Conservation (phyloP, 2,797 vertebrate genomes). For the Apogon talboti region DNA sequence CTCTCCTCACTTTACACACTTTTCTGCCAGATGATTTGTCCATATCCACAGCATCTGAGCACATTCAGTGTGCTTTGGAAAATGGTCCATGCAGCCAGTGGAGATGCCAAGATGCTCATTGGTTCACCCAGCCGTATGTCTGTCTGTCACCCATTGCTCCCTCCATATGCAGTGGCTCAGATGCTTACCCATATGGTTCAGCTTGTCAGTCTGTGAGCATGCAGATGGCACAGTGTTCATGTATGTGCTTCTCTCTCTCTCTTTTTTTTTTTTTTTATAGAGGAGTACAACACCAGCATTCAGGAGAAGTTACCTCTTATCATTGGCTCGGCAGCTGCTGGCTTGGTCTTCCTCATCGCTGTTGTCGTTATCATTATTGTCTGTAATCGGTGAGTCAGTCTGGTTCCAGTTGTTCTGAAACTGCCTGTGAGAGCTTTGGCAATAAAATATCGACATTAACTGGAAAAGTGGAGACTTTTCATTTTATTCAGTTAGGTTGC, state of each 20-base stretch:
- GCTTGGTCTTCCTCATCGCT: constrained; percentile 95
- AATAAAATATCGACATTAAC: constrained; percentile 2
- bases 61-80: constrained; percentile 63
- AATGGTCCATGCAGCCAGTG: constrained; percentile 52
- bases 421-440: constrained; percentile 1
- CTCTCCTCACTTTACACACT: constrained; percentile 67
- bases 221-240: constrained; percentile 35
- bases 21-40: constrained; percentile 78
- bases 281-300: constrained; percentile 96
- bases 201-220: constrained; percentile 45
- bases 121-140: constrained; percentile 77
- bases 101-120: constrained; percentile 67
- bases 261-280: constrained; percentile 69
- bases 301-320: constrained; percentile 98
- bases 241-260: constrained; percentile 23
- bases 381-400: constrained; percentile 91
- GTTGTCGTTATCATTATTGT: constrained; percentile 95
- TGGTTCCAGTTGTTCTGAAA: constrained; percentile 31
- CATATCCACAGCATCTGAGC: constrained; percentile 67
- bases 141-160: constrained; percentile 78
- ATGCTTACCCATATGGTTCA: constrained; percentile 76
- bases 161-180: constrained; percentile 74
- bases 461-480: constrained; percentile 7
- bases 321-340: constrained; percentile 94
- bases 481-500: constrained; percentile 13